phyloP scores from a whole-genome alignment of 2,888 invertebrate species.

The Ferdinandea cuprea region DNA sequence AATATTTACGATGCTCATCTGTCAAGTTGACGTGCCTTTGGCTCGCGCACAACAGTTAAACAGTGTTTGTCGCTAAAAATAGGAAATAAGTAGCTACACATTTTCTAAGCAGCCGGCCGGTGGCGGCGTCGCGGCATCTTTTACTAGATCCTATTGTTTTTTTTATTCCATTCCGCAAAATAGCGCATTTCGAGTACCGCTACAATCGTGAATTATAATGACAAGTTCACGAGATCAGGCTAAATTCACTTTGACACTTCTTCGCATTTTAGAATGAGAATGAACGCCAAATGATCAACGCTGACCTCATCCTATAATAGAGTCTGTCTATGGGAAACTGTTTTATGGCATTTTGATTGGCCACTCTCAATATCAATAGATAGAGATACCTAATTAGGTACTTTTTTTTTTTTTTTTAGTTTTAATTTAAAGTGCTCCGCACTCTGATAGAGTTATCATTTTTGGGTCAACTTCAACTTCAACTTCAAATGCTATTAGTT shows the following conservation, averaged over 20 bases:
- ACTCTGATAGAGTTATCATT: conserved; percentile 54
- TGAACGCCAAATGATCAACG: conserved; percentile 15
- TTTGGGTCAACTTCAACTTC: conserved; percentile 4
- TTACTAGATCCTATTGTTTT: conserved; percentile 57
- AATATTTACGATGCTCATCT: conserved; percentile 73
- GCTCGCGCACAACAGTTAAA: conserved; percentile 45
- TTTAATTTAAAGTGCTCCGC: conserved; percentile 28
- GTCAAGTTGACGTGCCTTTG: conserved; percentile 67
- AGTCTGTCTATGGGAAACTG: too few relatives aligned
- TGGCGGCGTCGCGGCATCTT: conserved; percentile 1
- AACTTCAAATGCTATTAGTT: conserved; percentile 2
- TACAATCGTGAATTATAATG: conserved; percentile 66
- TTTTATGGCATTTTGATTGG: conserved; percentile 53
- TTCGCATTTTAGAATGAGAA: not conserved
- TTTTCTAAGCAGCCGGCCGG: conserved; percentile 47
- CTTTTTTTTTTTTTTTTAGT: not conserved
- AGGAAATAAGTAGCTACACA: too few relatives aligned
- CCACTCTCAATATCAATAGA: conserved; percentile 51
- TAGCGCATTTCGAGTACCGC: conserved; percentile 22
- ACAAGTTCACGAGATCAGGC: conserved; percentile 63
- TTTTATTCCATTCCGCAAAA: not conserved
- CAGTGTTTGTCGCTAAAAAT: conserved; percentile 53
- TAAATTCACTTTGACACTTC: conserved; percentile 47
- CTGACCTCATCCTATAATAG: too few relatives aligned
- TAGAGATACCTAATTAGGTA: conserved; percentile 34